Conservation (phyloP, 1,140 invertebrate species). For the Pygmarrhopalites habei region DNA sequence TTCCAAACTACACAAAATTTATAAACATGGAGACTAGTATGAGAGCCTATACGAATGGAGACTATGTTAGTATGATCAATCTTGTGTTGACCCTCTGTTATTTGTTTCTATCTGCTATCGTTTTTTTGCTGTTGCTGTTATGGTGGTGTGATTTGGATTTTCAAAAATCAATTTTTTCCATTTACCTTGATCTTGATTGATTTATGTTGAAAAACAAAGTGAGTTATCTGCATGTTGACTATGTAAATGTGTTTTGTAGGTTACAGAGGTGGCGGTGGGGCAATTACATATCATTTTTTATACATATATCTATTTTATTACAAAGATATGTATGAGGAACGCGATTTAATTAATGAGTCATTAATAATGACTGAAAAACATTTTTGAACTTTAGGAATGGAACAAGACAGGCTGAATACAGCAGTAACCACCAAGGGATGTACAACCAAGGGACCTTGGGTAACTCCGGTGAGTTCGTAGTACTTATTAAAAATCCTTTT, state of each 20-base stretch:
- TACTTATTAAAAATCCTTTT: background rate
- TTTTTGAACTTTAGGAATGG: conserved; percentile 13
- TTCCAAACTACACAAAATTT: no score
- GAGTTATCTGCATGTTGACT: background rate
- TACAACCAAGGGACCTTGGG: conserved; percentile 33
- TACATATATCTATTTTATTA: background rate
- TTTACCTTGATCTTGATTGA: background rate
- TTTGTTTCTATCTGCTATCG: no score
- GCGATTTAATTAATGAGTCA: no score
- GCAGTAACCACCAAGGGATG: conserved; percentile 2
- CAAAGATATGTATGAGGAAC: no score
- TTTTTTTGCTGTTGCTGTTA: background rate
- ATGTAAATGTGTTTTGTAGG: background rate
- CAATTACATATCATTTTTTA: background rate
- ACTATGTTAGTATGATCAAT: no score
- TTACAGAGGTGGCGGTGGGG: conserved; percentile 32
- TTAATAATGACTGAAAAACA: no score
- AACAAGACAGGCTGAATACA: conserved; percentile 14
- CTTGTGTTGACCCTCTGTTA: no score
- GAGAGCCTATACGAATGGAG: no score
- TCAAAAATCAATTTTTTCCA: no score
- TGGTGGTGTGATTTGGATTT: background rate
- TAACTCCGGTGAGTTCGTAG: conserved; percentile 18
- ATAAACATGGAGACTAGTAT: no score
- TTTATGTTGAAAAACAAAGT: background rate